Evolutionary conservation across 2,113 vertebrate genomes (phyloP).

Genomic region (Oreochromis aureus): DNA sequence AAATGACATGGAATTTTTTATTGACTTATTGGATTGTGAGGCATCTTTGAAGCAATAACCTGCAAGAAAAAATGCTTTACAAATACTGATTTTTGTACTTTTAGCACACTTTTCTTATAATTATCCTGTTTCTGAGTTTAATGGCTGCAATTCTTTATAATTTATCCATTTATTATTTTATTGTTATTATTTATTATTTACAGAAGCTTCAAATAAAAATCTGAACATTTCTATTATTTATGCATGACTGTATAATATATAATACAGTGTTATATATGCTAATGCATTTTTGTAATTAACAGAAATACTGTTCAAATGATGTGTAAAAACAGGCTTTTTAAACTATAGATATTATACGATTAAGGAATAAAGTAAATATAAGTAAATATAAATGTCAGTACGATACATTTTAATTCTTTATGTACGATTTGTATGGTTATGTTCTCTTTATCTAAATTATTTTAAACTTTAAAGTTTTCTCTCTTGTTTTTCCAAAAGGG

Average conservation of each 20-base stretch:
- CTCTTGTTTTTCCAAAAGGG: fast-evolving
- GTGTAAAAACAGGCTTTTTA: background rate
- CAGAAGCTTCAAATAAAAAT: background rate
- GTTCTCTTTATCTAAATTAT: background rate
- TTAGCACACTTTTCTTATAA: background rate
- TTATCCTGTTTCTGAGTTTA: background rate
- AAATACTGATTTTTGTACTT: background rate
- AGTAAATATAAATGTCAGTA: background rate
- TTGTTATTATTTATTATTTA: fast-evolving
- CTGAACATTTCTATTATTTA: background rate
- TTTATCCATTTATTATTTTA: background rate
- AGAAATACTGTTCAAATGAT: background rate
- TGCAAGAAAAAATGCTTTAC: background rate
- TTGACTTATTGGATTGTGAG: background rate
- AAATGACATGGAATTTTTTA: background rate
- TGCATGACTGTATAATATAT: background rate
- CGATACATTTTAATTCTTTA: background rate
- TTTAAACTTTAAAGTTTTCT: background rate
- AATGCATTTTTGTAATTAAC: background rate
- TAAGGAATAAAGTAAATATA: background rate
- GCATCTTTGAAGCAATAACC: background rate
- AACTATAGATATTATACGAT: background rate
- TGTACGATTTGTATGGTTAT: background rate
- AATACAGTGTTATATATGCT: background rate
- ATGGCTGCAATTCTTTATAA: background rate